These are phyloP conservation scores for Ceyx margarethae DNA, from an alignment of 2,113 vertebrate genomes.

Conservation along the genomic window DNA sequence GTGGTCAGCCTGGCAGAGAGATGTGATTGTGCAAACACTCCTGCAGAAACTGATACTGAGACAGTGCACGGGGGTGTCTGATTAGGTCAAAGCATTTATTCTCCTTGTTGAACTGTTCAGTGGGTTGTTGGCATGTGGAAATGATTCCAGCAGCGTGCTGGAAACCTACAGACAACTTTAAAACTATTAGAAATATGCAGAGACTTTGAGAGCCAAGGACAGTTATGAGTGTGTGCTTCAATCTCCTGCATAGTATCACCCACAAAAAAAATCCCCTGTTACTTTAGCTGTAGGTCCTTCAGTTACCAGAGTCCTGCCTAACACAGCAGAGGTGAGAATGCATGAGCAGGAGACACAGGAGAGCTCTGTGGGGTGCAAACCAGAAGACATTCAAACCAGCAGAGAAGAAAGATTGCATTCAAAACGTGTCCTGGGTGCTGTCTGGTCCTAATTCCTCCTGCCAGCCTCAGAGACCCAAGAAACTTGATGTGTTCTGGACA, in stretches of 20 bases:
- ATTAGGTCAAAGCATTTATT: background rate
- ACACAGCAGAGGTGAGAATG: background rate
- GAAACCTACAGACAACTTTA: slow-evolving; percentile 16
- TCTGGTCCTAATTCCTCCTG: background rate
- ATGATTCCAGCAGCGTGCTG: slow-evolving; percentile 26
- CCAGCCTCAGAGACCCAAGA: background rate
- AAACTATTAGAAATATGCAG: slow-evolving; percentile 39
- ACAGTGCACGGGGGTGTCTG: background rate
- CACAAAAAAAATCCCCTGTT: background rate
- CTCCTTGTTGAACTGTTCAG: background rate
- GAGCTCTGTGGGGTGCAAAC: background rate
- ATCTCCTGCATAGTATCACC: background rate
- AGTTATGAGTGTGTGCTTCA: background rate
- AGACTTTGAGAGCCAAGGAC: background rate
- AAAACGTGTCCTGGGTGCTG: background rate
- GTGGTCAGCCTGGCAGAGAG: background rate
- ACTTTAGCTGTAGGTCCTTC: background rate
- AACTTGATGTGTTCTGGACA: accelerated
- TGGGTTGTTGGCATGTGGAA: slow-evolving; percentile 29
- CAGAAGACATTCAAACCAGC: background rate
- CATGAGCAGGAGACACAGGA: background rate
- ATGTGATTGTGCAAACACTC: background rate
- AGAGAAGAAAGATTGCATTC: background rate
- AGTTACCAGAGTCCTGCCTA: background rate
- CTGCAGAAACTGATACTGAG: background rate